Evolutionary conservation across 2,797 vertebrate species (phyloP).

Genomic region (Benthosema pterotum): DNA sequence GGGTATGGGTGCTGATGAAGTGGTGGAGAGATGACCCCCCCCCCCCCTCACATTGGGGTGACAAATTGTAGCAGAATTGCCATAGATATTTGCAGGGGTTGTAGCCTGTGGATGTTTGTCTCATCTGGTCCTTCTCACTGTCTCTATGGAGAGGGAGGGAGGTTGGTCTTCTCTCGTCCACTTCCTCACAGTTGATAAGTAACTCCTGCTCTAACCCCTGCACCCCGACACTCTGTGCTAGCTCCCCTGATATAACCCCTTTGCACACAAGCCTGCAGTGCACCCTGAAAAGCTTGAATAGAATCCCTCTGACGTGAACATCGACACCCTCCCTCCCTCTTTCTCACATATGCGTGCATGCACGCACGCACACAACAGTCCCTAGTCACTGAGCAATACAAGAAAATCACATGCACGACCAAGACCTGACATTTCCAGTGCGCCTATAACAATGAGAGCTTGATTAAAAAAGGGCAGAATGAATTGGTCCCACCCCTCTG

Average conservation of each 20-base stretch:
- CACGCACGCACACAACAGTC: background rate
- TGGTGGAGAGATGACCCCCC: no score
- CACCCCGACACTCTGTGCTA: conserved; percentile 68
- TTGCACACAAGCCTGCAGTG: conserved; percentile 65
- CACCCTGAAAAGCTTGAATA: conserved; percentile 39
- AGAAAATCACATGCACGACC: conserved; percentile 65
- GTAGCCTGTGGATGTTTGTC: conserved; percentile 69
- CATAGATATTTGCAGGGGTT: conserved; percentile 69
- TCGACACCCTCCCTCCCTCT: conserved; percentile 25
- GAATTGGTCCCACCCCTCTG: conserved; percentile 61
- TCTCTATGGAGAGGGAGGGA: conserved; percentile 59
- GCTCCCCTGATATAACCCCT: conserved; percentile 67
- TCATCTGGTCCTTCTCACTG: conserved; percentile 67
- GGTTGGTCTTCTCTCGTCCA: conserved; percentile 60
- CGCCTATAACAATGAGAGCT: conserved; percentile 70
- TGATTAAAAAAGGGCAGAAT: conserved; percentile 78
- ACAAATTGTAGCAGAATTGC: conserved; percentile 41
- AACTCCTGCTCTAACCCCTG: conserved; percentile 69
- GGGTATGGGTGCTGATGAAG: no score
- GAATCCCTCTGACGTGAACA: conserved; percentile 25
- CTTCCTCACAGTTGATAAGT: conserved; percentile 78
- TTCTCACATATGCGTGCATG: background rate
- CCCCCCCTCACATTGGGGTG: no score
- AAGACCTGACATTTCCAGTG: conserved; percentile 71
- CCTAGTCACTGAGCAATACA: conserved; percentile 16